A percentile compares a stretch with the other conserved stretches of the same genome.
Conservation (phyloP, 1,140 invertebrate species). For the Mya arenaria region DNA sequence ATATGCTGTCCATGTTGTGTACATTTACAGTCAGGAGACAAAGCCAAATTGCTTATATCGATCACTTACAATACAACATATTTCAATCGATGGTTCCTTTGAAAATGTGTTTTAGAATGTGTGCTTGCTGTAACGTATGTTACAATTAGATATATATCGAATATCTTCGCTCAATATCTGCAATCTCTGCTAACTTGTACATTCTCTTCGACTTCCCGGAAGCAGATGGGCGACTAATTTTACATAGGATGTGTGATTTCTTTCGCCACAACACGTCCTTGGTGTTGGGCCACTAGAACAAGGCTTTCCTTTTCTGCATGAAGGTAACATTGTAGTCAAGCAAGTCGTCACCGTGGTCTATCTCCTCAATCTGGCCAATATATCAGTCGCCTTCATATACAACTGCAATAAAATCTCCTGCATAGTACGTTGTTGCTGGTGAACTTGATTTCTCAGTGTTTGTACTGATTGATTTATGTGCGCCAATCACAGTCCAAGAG, state of each 20-base stretch:
- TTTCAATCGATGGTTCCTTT: too few relatives aligned
- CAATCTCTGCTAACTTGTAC: neutral
- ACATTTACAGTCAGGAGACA: too few relatives aligned
- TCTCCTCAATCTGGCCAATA: slow-evolving; percentile 29
- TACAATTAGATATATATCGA: neutral
- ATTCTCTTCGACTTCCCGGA: slow-evolving; percentile 48
- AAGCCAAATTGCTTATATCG: too few relatives aligned
- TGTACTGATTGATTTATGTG: neutral
- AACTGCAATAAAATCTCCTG: slow-evolving; percentile 26
- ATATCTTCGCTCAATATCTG: neutral
- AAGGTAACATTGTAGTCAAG: neutral
- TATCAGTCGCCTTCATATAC: slow-evolving; percentile 25
- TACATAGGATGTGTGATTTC: slow-evolving; percentile 10
- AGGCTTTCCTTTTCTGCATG: slow-evolving; percentile 18
- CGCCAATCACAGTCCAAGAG: neutral
- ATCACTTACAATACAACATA: too few relatives aligned
- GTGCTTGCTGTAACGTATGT: too few relatives aligned
- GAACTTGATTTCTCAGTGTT: neutral
- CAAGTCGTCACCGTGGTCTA: slow-evolving; percentile 20
- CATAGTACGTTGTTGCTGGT: neutral
- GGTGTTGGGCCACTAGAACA: slow-evolving; percentile 23
- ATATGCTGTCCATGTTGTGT: too few relatives aligned
- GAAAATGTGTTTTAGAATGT: too few relatives aligned
- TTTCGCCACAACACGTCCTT: slow-evolving; percentile 18
- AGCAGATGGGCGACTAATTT: slow-evolving; percentile 25